These are phyloP conservation scores for Phengaris alcon DNA, from an alignment of 2,888 invertebrate species.

Conservation along the genomic window DNA sequence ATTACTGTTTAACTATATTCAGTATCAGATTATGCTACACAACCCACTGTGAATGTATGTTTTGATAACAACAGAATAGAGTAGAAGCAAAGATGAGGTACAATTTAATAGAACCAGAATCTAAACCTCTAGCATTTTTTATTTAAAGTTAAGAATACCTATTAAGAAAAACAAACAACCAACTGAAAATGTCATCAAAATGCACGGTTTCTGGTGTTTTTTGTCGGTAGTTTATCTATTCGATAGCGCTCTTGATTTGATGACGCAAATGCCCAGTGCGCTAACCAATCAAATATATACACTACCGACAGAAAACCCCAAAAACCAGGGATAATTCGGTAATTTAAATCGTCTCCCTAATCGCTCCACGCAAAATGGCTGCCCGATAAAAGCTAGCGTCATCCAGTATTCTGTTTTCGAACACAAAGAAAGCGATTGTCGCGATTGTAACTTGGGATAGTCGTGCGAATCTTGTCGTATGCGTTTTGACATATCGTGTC, in stretches of 20 bases:
- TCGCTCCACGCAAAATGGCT: slow-evolving; percentile 24
- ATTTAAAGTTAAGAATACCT: no score
- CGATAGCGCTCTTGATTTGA: no score
- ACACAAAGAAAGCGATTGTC: slow-evolving; percentile 50
- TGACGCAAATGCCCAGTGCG: background rate
- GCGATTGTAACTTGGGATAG: slow-evolving; percentile 44
- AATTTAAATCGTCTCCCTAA: slow-evolving; percentile 14
- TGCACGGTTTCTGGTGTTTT: background rate
- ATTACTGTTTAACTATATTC: no score
- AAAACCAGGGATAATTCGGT: background rate
- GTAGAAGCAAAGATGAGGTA: no score
- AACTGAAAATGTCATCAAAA: background rate
- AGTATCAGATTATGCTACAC: no score
- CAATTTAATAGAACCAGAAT: no score
- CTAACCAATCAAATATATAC: no score
- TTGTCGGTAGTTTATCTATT: no score
- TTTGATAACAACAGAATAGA: no score
- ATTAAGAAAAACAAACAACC: background rate
- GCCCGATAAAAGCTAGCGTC: slow-evolving; percentile 11
- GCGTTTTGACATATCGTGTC: slow-evolving; percentile 41
- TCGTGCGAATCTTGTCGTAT: slow-evolving; percentile 49
- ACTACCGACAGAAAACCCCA: no score
- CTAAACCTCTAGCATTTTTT: no score
- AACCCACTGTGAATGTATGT: no score
- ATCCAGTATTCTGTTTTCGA: slow-evolving; percentile 38